Conservation (phyloP, 2,113 vertebrate genomes). For the Esox niger region DNA sequence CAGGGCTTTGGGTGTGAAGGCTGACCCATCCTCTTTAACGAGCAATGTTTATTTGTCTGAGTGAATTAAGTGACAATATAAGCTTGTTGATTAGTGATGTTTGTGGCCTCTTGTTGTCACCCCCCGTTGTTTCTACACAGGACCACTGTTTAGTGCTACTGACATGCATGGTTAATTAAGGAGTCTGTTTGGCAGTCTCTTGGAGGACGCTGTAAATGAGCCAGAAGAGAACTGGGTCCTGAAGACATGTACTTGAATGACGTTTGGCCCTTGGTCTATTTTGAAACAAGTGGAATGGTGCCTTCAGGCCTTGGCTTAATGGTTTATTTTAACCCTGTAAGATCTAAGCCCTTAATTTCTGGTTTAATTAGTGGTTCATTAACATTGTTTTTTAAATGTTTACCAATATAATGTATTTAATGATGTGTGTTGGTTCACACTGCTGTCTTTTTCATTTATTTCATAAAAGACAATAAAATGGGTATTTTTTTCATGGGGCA, state of each 20-base stretch:
- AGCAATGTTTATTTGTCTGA: background rate
- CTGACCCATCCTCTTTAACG: too few species aligned
- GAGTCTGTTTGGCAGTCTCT: constrained; percentile 11
- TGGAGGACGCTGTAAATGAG: constrained; percentile 42
- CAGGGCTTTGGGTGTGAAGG: too few species aligned
- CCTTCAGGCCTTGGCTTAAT: background rate
- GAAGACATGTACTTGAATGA: constrained; percentile 9
- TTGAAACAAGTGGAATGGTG: constrained; percentile 1
- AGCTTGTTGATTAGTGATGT: constrained; percentile 8
- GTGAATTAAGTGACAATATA: constrained; percentile 34
- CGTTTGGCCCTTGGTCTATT: background rate
- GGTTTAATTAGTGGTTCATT: too few species aligned
- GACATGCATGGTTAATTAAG: constrained; percentile 33
- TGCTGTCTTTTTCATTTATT: too few species aligned
- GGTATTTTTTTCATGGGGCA: too few species aligned
- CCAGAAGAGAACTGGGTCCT: background rate
- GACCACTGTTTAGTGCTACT: constrained; percentile 14
- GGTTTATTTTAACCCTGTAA: too few species aligned
- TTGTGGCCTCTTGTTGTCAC: constrained; percentile 28
- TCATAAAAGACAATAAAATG: too few species aligned
- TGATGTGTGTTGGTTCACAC: too few species aligned
- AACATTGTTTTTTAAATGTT: too few species aligned
- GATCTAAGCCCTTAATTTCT: too few species aligned
- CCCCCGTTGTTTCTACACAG: constrained; percentile 20
- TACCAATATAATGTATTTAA: too few species aligned